Conservation (phyloP, 2,797 vertebrate species). For the Malacoctenus gilli region DNA sequence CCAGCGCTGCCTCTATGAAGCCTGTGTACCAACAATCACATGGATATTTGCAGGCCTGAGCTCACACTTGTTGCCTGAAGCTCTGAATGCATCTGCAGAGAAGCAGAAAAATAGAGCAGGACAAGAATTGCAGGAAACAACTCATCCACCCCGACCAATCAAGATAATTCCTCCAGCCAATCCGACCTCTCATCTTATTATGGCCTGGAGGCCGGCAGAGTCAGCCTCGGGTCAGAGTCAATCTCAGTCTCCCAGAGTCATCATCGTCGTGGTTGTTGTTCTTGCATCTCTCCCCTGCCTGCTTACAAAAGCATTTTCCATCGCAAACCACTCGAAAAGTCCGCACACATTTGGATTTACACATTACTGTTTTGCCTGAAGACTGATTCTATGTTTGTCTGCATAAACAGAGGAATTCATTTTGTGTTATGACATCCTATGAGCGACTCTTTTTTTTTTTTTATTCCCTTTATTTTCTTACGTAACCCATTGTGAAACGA, state of each 20-base stretch:
- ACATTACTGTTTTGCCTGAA: not conserved
- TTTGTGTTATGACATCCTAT: too few relatives aligned
- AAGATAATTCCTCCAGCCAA: slow-evolving; percentile 31
- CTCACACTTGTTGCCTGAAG: slow-evolving; percentile 7
- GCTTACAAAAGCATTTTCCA: not conserved
- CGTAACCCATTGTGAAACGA: not conserved
- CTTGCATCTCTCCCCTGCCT: not conserved
- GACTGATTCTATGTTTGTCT: not conserved
- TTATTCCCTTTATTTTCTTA: not conserved
- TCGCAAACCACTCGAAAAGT: too few relatives aligned
- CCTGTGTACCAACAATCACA: slow-evolving; percentile 1
- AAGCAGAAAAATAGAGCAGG: slow-evolving; percentile 5
- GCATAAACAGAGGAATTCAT: too few relatives aligned
- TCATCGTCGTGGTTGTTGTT: too few relatives aligned
- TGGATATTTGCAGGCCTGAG: not conserved
- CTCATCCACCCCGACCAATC: slow-evolving; percentile 33
- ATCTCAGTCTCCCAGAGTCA: slow-evolving; percentile 7
- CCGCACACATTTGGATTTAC: too few relatives aligned
- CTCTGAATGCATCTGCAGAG: slow-evolving; percentile 19
- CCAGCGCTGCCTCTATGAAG: slow-evolving; percentile 1
- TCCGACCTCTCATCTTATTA: slow-evolving; percentile 40
- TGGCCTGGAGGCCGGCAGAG: slow-evolving; percentile 9
- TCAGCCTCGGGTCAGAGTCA: slow-evolving; percentile 42
- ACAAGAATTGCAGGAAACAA: slow-evolving; percentile 44
- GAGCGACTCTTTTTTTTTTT: too few relatives aligned